Evolutionary conservation across 1,140 invertebrate species (phyloP), one percentile per base, ranked within the genome.

Genomic region (Meloidogyne floridensis): DNA sequence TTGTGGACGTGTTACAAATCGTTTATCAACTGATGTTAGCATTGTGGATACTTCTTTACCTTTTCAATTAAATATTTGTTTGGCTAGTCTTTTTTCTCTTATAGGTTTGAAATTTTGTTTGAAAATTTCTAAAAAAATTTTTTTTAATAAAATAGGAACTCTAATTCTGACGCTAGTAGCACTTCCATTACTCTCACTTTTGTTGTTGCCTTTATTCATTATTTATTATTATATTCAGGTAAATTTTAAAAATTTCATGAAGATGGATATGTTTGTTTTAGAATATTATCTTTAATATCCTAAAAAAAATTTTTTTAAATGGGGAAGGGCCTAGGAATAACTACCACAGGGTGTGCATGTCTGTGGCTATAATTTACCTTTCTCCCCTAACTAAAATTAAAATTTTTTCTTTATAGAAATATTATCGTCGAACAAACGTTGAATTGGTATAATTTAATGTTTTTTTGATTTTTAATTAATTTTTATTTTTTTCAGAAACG

Each of bases 21-120:
- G 97, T n/a, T 97, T 98, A 89, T 97, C 96, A 7, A 95, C 95
- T 0, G 97, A 99, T 88, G 93, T 95, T 0, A 96, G 96, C 88
- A 94, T 94, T 2, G 93, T 97, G 9, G 97, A 99, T 89, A 96
- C 98, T 90, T 94, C 94, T 0, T 91, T 99, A 53, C 97, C 97
- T 0, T 98, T 99, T 88, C 95, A 96, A 81, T 87, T 96, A 18
- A 98, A 99, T 90, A 98, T 98, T 86, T 92, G 98, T 65, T 90
- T 98, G 42, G 96, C 96, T 2, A 95, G 97, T 90, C 86, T 94
- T 5, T 95, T 95, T 90, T 93, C 93, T 2, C 90, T 96, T 6
- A 75, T 94, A 72, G 59, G 59, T 65, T n/a, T 7, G 13, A 4
- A 3, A 47, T 47, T 47, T 47, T 47, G n/a, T 8, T 1, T 47